A percentile compares a stretch with the other conserved stretches of the same genome.
Conservation (phyloP, 1,140 invertebrate genomes). For the Dendrolimus punctatus region DNA sequence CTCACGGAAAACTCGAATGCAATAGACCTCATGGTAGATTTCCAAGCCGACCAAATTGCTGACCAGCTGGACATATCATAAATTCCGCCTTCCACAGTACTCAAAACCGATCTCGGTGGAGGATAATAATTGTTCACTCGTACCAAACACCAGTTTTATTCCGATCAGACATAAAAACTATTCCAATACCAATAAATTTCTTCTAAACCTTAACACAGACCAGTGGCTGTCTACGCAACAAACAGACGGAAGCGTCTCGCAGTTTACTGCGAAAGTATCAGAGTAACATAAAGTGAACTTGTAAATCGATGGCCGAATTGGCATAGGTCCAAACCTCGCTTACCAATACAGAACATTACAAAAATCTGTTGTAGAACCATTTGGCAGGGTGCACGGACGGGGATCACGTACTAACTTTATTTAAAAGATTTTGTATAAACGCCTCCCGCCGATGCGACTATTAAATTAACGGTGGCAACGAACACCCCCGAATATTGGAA, state of each 20-base stretch:
- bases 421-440: slow-evolving; percentile 58
- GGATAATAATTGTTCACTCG: too few species aligned
- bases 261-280: slow-evolving; percentile 40
- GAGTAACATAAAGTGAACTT: slow-evolving; percentile 48
- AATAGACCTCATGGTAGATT: too few species aligned
- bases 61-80: too few species aligned
- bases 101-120: too few species aligned
- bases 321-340: slow-evolving; percentile 49
- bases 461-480: slow-evolving; percentile 45
- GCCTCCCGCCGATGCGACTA: slow-evolving; percentile 40
- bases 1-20: too few species aligned
- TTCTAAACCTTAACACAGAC: neutral
- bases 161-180: too few species aligned
- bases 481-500: slow-evolving; percentile 31
- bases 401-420: slow-evolving; percentile 52
- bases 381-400: slow-evolving; percentile 39
- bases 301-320: slow-evolving; percentile 65
- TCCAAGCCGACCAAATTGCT: too few species aligned
- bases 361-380: slow-evolving; percentile 63
- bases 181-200: too few species aligned
- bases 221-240: slow-evolving; percentile 7
- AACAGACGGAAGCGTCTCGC: slow-evolving; percentile 25
- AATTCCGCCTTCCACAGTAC: too few species aligned
- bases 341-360: slow-evolving; percentile 64
- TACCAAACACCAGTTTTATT: too few species aligned